Evolutionary conservation across 2,797 vertebrate species (phyloP).

Genomic region (Benthosema pterotum): DNA sequence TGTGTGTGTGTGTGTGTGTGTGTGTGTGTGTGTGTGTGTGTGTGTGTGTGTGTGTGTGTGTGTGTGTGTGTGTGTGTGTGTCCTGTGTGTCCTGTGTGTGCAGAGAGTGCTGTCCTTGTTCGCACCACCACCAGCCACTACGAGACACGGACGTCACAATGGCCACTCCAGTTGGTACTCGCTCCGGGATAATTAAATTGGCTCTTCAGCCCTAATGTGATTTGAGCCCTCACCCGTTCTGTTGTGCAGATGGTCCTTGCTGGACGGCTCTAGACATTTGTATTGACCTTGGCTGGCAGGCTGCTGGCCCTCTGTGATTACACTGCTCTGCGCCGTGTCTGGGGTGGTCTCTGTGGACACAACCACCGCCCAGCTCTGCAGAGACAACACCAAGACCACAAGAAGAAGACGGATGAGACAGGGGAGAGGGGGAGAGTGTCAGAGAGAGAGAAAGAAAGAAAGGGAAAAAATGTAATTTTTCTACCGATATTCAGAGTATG

Average conservation of each 20-base stretch:
- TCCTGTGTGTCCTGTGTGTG: too few species aligned
- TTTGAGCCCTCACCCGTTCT: conserved; percentile 72
- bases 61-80: too few species aligned
- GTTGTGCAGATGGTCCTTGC: conserved; percentile 56
- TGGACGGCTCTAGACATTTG: conserved; percentile 71
- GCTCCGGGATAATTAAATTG: conserved; percentile 32
- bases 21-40: too few species aligned
- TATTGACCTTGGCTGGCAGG: conserved; percentile 64
- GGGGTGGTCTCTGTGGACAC: conserved; percentile 45
- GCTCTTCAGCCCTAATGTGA: conserved; percentile 1
- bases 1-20: too few species aligned
- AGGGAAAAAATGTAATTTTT: neutral
- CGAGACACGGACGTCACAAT: conserved; percentile 1
- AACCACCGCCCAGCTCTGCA: conserved; percentile 43
- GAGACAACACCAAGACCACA: conserved; percentile 46
- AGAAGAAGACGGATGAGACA: conserved; percentile 4
- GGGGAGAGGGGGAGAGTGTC: neutral
- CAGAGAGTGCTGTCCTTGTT: neutral
- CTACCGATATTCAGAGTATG: neutral
- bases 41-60: too few species aligned
- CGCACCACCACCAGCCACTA: neutral
- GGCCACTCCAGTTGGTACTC: conserved; percentile 3
- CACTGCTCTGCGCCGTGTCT: conserved; percentile 52
- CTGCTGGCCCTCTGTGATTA: conserved; percentile 53
- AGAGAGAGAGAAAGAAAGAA: too few species aligned